These are phyloP conservation scores for Bhutanitis thaidina DNA, from an alignment of 2,888 invertebrate genomes.

Conservation along the genomic window DNA sequence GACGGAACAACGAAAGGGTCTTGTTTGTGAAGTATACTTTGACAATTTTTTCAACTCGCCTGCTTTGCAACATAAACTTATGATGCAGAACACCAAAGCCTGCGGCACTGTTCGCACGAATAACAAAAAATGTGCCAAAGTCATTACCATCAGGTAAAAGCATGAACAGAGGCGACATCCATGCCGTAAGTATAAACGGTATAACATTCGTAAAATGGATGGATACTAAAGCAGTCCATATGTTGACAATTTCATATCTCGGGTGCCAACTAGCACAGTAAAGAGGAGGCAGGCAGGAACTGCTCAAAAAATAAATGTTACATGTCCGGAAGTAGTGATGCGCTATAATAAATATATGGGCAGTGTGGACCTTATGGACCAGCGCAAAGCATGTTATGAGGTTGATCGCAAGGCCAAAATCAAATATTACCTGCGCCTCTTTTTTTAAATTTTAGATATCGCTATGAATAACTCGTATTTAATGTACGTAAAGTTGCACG, in stretches of 20 bases:
- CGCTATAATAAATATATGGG: constrained; percentile 11
- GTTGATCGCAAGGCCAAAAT: constrained; percentile 26
- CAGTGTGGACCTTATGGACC: constrained; percentile 14
- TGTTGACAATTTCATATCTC: constrained; percentile 29
- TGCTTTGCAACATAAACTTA: constrained; percentile 20
- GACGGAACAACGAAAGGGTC: constrained; percentile 9
- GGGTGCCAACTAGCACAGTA: constrained; percentile 23
- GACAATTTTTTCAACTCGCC: constrained; percentile 22
- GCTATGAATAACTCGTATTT: constrained; percentile 21
- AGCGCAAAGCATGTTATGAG: constrained; percentile 27
- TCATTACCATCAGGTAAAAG: constrained; percentile 21
- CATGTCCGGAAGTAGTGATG: constrained; percentile 25
- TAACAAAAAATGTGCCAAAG: constrained; percentile 25
- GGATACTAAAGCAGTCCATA: constrained; percentile 27
- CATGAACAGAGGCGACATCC: constrained; percentile 13
- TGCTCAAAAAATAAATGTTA: constrained; percentile 26
- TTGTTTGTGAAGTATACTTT: constrained; percentile 25
- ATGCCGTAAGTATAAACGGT: constrained; percentile 18
- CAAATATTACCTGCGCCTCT: constrained; percentile 24
- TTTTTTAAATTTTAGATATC: constrained; percentile 22
- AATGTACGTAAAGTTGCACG: constrained; percentile 20
- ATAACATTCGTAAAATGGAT: constrained; percentile 24
- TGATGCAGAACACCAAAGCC: constrained; percentile 25
- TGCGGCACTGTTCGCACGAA: constrained; percentile 27
- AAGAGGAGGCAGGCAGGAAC: constrained; percentile 23